Percentiles rank a stretch among this genome's conserved stretches.
phyloP scores from a whole-genome alignment of 1,140 invertebrate genomes.

The Pollicipes pollicipes region DNA sequence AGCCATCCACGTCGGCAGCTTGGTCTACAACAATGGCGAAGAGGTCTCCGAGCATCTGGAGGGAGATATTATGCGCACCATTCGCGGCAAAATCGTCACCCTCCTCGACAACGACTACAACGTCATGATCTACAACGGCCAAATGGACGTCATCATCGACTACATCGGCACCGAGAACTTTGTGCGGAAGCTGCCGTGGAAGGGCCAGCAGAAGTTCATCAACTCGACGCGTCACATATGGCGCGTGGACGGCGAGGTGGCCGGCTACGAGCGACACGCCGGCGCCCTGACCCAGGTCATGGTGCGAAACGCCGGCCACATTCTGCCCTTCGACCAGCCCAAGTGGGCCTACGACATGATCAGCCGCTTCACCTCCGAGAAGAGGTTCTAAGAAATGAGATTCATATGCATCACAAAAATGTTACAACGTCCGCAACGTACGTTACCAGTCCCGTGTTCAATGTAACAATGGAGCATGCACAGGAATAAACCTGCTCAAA shows the following conservation, averaged over 20 bases:
- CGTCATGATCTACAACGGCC: conserved; percentile 54
- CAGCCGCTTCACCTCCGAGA: conserved; percentile 54
- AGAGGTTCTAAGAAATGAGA: too few relatives aligned
- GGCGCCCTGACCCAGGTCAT: conserved; percentile 58
- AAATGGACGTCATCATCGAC: conserved; percentile 66
- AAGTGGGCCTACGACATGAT: conserved; percentile 57
- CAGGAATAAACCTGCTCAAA: too few relatives aligned
- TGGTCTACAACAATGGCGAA: conserved; percentile 37
- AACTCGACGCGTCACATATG: conserved; percentile 43
- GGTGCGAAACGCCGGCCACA: conserved; percentile 62
- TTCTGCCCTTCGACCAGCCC: conserved; percentile 64
- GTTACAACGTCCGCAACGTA: too few relatives aligned
- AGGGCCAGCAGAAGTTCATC: conserved; percentile 41
- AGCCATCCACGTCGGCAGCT: conserved; percentile 64
- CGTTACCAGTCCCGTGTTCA: too few relatives aligned
- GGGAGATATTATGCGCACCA: conserved; percentile 64
- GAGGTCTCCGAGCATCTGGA: conserved; percentile 47
- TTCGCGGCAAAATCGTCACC: conserved; percentile 55
- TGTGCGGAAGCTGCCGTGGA: conserved; percentile 43
- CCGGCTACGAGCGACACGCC: conserved; percentile 54
- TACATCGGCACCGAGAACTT: conserved; percentile 58
- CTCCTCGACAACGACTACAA: conserved; percentile 33
- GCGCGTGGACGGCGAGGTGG: conserved; percentile 44
- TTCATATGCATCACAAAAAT: too few relatives aligned
- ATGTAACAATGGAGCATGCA: too few relatives aligned